Base-by-base conservation (phyloP, 2,113 vertebrate genomes). In the Marmota monax region DNA sequence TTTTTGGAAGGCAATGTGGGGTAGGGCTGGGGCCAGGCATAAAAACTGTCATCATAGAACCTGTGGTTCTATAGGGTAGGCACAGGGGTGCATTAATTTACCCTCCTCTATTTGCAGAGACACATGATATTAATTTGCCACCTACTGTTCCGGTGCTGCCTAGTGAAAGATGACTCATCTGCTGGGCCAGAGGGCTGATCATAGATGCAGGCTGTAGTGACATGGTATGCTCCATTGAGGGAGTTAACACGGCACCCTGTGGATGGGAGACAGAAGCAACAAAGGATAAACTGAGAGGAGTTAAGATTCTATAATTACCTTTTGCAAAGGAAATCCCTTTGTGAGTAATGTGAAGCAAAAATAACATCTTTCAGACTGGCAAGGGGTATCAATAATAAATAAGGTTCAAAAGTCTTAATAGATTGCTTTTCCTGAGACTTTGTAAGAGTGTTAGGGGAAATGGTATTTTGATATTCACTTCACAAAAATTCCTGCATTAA, bases 221-320 rank as follows among this genome's bases (percentile, higher is more conserved):
- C 99, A 99, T 99, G 92, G 99, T 99, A 83, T 99, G 99, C 98
- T 99, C 99, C 99, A 99, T 99, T 95, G 99, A 99, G 98, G 99
- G 99, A 97, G 99, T 99, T 98, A 99, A 97, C 97, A 99, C 99
- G 96, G 99, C 99, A 98, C 99, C 99, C 99, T 99, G 29, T 32
- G 89, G 83, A 97, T 94, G 20, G 74, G 93, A 96, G 77, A 88
- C 10, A 92, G 74, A 89, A 87, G 12, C 29, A 56, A 84, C 1
- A 84, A 88, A 77, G 95, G 95, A 85, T 18, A 93, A 78, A 39
- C 73, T 9, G 12, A 96, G 86, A 39, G 16, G 48, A 87, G 65
- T 20, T n/a, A 25, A 53, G 83, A 87, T 58, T 94, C 83, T 90
- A 22, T 48, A 88, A 92, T 74, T 39, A 70, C 2, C 23, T 92